Evolutionary conservation across 1,140 invertebrate species (phyloP).

Genomic region (Thalassaphorura encarpata): DNA sequence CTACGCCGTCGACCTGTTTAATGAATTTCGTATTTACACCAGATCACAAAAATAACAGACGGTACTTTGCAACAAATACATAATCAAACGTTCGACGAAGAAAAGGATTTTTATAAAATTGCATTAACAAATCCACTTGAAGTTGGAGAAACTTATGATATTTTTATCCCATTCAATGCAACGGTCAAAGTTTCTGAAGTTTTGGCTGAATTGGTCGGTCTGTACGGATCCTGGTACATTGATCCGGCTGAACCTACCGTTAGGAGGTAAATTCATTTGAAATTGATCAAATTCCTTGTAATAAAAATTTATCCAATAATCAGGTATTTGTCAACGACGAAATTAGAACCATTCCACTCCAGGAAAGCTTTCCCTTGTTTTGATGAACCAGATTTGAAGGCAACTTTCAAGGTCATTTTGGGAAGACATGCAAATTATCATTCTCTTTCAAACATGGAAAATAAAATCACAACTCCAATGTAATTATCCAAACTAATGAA

Average conservation of each 20-base stretch:
- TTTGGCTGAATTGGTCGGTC: neutral
- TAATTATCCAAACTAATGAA: neutral
- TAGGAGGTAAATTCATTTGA: neutral
- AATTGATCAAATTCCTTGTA: neutral
- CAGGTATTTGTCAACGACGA: constrained; percentile 1
- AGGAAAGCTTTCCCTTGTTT: constrained; percentile 81
- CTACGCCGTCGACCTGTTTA: neutral
- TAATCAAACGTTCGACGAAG: too few species aligned
- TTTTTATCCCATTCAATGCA: neutral
- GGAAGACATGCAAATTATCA: constrained; percentile 35
- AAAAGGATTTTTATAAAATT: too few species aligned
- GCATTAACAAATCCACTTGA: neutral
- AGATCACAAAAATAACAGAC: neutral
- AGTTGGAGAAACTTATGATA: neutral
- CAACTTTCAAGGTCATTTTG: constrained; percentile 54
- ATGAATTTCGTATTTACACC: neutral
- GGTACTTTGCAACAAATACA: too few species aligned
- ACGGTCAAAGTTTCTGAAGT: neutral
- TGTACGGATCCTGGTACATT: neutral
- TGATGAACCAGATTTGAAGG: constrained; percentile 77
- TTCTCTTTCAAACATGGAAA: constrained; percentile 42
- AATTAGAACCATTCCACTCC: constrained; percentile 39
- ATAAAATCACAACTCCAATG: constrained; percentile 5
- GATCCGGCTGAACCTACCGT: neutral
- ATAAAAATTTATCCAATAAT: neutral